Conservation (phyloP, 2,888 invertebrate species). For the Athrips mouffetella region DNA sequence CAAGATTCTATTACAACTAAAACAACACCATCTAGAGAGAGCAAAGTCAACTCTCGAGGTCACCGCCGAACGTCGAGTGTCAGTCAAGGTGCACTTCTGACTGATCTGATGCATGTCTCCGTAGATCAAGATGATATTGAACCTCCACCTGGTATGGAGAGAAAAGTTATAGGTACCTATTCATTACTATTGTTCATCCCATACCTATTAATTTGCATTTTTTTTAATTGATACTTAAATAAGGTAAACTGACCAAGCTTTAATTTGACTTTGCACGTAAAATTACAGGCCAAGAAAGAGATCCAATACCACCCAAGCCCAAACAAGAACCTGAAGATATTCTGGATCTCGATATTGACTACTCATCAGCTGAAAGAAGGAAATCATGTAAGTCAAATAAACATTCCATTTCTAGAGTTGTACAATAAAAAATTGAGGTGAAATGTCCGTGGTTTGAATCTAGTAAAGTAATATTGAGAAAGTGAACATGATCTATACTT, state of each 20-base stretch:
- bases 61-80: constrained; percentile 64
- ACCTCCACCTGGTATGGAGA: constrained; percentile 51
- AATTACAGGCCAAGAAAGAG: constrained; percentile 62
- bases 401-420: neutral
- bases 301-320: constrained; percentile 50
- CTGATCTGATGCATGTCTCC: constrained; percentile 59
- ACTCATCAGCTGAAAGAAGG: constrained; percentile 59
- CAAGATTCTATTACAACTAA: constrained; percentile 35
- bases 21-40: constrained; percentile 51
- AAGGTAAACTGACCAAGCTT: too few relatives aligned
- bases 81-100: constrained; percentile 51
- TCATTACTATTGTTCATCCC: neutral
- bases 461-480: too few relatives aligned
- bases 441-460: too few relatives aligned
- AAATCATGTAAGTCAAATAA: constrained; percentile 53
- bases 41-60: constrained; percentile 39
- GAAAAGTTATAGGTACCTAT: constrained; percentile 54
- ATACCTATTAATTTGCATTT: too few relatives aligned
- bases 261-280: too few relatives aligned
- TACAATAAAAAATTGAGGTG: too few relatives aligned
- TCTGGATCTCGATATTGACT: constrained; percentile 63
- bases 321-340: constrained; percentile 69
- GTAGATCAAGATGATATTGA: constrained; percentile 52
- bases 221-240: too few relatives aligned
- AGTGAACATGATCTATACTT: too few relatives aligned